Evolutionary conservation across 1,140 invertebrate genomes (phyloP), one percentile per base, ranked within the genome.

Genomic region (Drosophila ohnishii): DNA sequence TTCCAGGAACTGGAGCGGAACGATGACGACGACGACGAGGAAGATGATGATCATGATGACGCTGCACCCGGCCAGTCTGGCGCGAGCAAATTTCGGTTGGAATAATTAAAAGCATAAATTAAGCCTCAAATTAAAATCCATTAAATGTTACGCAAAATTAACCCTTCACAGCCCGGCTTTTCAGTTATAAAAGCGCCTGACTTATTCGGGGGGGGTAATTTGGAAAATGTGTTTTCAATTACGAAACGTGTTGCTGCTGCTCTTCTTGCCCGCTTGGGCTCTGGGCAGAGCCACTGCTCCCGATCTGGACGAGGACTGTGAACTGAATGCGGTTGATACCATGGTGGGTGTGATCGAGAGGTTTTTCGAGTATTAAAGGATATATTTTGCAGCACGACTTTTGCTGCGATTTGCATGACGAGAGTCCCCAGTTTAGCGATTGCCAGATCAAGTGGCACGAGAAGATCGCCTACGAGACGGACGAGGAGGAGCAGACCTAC

Each of bases 1-100:
- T 87, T 84, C 80, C 77, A 67, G 77, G 84, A 88, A 88, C 63
- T 80, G 70, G 84, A 84, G 80, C 84, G 69, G 66, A 84, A 78
- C 80, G 39, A 47, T 72, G 40, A 45, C 32, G 57, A 53, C 42
- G 45, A 39, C 40, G 19, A 5, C 39, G 30, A 30, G 6, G 35
- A 48, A 1, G 37, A 35, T 53, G 35, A 48, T 35, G 40, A 35
- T 34, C 34, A 65, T 40, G 44, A 59, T 58, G 70, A 66, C 61
- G 37, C 65, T 70, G 64, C 66, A 47, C 28, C 42, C 67, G 44
- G 42, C 13, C 40, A 30, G 28, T 51, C 47, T 11, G n/a, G 13
- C 11, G 37, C 3, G 13, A 25, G 51, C 34, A 55, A 32, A 57
- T 67, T 69, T 62, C 39, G 59, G 45, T 13, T 16, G 25, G 22